Percentiles rank a stretch among this genome's conserved stretches.
Evolutionary conservation across 2,113 vertebrate genomes (phyloP).

Genomic region (Mellivora capensis): DNA sequence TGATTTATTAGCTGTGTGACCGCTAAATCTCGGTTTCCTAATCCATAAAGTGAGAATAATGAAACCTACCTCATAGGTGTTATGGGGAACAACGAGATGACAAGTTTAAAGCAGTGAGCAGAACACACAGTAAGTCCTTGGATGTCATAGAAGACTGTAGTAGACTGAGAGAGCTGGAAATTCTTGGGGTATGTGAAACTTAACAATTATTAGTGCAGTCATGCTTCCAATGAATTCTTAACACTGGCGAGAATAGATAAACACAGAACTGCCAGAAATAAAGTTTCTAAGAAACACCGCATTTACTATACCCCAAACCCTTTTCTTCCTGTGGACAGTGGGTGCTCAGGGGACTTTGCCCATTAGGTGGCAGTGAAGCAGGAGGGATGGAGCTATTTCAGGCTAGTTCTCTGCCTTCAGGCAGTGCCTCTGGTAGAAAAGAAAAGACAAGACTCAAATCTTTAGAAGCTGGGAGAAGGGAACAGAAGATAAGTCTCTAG

Average conservation of each 20-base stretch:
- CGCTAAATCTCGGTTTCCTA: background rate
- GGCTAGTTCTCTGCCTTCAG: background rate
- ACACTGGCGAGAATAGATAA: background rate
- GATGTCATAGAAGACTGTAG: background rate
- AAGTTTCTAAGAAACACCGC: background rate
- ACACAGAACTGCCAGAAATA: background rate
- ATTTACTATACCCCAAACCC: background rate
- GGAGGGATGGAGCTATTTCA: background rate
- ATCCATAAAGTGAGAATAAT: background rate
- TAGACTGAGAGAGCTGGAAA: background rate
- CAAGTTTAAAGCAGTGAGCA: background rate
- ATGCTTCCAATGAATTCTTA: background rate
- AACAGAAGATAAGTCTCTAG: background rate
- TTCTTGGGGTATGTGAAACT: background rate
- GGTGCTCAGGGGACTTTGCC: background rate
- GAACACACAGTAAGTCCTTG: background rate
- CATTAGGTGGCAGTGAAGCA: background rate
- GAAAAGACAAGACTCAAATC: slow-evolving; percentile 10
- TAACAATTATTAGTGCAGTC: background rate
- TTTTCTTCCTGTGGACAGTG: background rate
- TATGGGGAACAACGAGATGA: background rate
- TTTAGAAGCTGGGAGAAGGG: slow-evolving; percentile 27
- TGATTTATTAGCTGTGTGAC: background rate
- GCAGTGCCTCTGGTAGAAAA: background rate
- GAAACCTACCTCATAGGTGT: background rate